Evolutionary conservation across 2,888 invertebrate genomes (phyloP).

Genomic region (Volucella inflata): DNA sequence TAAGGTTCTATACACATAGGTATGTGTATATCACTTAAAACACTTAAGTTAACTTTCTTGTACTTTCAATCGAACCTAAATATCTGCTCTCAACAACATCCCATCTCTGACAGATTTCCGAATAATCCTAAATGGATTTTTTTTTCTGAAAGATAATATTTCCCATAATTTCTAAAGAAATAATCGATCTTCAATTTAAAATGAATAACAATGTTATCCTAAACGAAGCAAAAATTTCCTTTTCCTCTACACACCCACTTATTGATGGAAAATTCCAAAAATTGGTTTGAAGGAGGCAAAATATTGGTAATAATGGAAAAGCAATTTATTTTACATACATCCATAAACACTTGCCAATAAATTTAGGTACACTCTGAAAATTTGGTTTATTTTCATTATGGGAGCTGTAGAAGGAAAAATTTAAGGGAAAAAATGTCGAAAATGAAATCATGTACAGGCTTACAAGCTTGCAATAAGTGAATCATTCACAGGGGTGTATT

Average conservation of each 20-base stretch:
- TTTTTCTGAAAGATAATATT: background rate
- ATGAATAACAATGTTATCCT: background rate
- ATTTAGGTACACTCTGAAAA: slow-evolving; percentile 24
- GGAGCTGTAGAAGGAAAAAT: background rate
- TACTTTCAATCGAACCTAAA: no score
- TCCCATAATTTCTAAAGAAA: background rate
- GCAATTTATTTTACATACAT: slow-evolving; percentile 25
- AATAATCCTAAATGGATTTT: no score
- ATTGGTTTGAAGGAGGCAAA: background rate
- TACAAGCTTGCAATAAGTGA: no score
- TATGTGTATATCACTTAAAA: no score
- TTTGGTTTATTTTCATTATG: slow-evolving; percentile 22
- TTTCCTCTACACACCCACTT: no score
- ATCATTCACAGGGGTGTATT: background rate
- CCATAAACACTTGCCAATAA: slow-evolving; percentile 34
- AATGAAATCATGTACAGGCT: background rate
- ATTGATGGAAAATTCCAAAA: no score
- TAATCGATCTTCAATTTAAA: background rate
- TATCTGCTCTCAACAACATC: no score
- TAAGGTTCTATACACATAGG: no score
- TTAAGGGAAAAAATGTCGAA: background rate
- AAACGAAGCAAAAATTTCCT: no score
- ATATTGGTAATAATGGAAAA: slow-evolving; percentile 12
- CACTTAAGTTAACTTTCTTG: no score
- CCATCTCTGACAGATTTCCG: no score